Evolutionary conservation across 2,888 invertebrate species (phyloP).

Genomic region (Meteorus cinctellus): DNA sequence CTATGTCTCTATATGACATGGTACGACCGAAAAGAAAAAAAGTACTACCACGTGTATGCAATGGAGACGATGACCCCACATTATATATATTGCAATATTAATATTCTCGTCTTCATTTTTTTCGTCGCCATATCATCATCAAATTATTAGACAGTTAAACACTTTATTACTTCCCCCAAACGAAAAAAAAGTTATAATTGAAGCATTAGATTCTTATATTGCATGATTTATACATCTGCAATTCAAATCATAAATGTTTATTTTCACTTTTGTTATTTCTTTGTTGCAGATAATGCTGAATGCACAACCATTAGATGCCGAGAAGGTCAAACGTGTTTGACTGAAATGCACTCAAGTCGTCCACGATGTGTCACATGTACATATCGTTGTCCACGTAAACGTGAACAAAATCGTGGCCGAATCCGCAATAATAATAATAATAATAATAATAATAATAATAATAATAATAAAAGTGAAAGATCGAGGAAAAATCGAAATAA

Average conservation of each 20-base stretch:
- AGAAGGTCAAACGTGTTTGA: constrained; percentile 81
- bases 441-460: constrained; percentile 58
- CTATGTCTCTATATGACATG: neutral
- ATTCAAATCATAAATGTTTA: constrained; percentile 17
- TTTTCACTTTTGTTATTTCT: constrained; percentile 49
- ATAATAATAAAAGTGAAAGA: constrained; percentile 41
- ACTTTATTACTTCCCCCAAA: neutral
- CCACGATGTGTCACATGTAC: constrained; percentile 84
- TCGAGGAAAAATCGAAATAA: constrained; percentile 57
- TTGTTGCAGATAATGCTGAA: constrained; percentile 78
- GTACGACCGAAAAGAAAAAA: neutral
- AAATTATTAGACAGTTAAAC: neutral
- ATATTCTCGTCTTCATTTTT: neutral
- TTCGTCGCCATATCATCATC: constrained; percentile 4
- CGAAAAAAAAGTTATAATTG: neutral
- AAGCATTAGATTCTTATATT: neutral
- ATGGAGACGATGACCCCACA: constrained; percentile 3
- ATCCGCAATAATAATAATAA: constrained; percentile 52
- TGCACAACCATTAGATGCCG: constrained; percentile 81
- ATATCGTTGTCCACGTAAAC: constrained; percentile 76
- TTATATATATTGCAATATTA: constrained; percentile 8
- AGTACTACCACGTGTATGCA: neutral
- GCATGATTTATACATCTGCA: neutral
- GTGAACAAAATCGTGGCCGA: constrained; percentile 60
- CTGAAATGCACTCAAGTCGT: constrained; percentile 78